A percentile compares a stretch with the other conserved stretches of the same genome.
phyloP scores from a whole-genome alignment of 2,888 invertebrate genomes.

The Cerceris rybyensis region DNA sequence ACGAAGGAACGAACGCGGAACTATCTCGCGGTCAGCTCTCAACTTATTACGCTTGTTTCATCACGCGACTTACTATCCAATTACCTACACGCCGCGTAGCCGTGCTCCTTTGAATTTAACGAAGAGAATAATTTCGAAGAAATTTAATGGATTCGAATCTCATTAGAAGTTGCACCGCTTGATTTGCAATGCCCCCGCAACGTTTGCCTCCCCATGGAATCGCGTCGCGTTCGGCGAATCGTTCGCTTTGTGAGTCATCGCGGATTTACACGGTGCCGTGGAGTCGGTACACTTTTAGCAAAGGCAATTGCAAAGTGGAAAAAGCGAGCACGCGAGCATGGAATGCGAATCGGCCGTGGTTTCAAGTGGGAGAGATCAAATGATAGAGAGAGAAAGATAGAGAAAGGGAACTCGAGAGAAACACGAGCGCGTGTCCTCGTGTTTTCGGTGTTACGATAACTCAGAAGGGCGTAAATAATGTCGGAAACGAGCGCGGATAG shows the following conservation, averaged over 20 bases:
- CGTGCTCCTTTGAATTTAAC: neutral
- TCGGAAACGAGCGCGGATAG: constrained; percentile 40
- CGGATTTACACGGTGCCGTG: constrained; percentile 24
- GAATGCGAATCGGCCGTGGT: neutral
- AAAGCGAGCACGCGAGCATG: neutral
- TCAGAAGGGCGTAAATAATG: constrained; percentile 44
- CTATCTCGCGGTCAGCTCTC: constrained; percentile 1
- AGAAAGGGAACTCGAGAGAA: neutral
- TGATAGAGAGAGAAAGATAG: neutral
- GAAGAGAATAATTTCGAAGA: constrained; percentile 13
- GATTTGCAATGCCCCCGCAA: neutral
- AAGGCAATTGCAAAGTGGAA: neutral
- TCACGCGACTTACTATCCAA: constrained; percentile 35
- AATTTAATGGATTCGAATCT: constrained; percentile 42
- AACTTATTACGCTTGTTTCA: constrained; percentile 20
- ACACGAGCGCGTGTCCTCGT: neutral
- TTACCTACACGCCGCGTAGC: constrained; percentile 18
- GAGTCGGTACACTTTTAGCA: constrained; percentile 25
- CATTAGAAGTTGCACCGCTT: constrained; percentile 20
- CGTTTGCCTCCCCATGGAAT: neutral
- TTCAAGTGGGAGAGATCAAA: neutral
- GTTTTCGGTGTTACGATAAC: constrained; percentile 36
- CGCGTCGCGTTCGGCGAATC: constrained; percentile 1
- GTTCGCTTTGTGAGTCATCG: constrained; percentile 30
- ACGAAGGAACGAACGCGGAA: constrained; percentile 33